A percentile compares a stretch with the other conserved stretches of the same genome.
Evolutionary conservation across 2,888 invertebrate species (phyloP).

Genomic region (Dicycla oo): DNA sequence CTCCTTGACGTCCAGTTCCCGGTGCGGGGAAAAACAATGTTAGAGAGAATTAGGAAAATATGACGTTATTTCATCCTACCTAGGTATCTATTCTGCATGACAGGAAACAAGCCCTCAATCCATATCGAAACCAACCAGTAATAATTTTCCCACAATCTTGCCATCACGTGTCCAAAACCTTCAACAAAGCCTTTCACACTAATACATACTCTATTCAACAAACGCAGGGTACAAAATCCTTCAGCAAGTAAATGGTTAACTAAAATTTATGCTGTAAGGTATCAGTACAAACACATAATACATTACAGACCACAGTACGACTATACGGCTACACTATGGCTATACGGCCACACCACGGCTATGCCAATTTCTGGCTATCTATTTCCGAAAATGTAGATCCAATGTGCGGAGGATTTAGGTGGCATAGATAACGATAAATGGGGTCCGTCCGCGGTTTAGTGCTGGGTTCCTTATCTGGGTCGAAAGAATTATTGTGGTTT

Average conservation of each 20-base stretch:
- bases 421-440: conserved; percentile 47
- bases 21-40: too few species aligned
- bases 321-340: conserved; percentile 16
- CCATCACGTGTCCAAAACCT: conserved; percentile 37
- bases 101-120: conserved; percentile 7
- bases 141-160: conserved; percentile 58
- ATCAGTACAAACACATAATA: conserved; percentile 63
- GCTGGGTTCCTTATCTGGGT: conserved; percentile 26
- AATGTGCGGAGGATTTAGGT: conserved; percentile 38
- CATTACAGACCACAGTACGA: conserved; percentile 49
- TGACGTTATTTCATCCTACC: neutral
- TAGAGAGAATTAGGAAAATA: too few species aligned
- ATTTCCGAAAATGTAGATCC: conserved; percentile 60
- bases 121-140: conserved; percentile 22
- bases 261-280: conserved; percentile 58
- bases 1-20: too few species aligned
- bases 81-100: neutral
- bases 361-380: conserved; percentile 53
- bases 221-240: conserved; percentile 22
- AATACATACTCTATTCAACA: conserved; percentile 27
- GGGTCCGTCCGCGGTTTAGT: conserved; percentile 20
- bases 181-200: neutral
- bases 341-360: conserved; percentile 38
- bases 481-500: conserved; percentile 43
- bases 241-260: conserved; percentile 22